Conservation (phyloP, 1,140 invertebrate species). For the Aphaenogaster ashmeadi region DNA sequence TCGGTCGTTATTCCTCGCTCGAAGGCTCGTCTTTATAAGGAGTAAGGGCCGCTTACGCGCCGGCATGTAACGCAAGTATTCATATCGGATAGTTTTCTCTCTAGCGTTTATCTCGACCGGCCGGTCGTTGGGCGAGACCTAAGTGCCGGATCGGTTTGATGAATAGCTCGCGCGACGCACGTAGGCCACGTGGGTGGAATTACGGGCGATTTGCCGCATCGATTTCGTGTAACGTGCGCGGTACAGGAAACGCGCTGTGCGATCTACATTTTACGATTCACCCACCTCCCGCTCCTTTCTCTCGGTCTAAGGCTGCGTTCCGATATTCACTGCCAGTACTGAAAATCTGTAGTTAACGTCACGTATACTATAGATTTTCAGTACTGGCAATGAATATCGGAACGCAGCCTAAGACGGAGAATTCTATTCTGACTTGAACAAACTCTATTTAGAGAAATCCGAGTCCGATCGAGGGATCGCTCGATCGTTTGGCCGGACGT, state of each 20-base stretch:
- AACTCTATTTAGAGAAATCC: constrained; percentile 20
- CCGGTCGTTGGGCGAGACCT: constrained; percentile 59
- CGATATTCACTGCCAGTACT: too few species aligned
- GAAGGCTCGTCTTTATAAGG: constrained; percentile 72
- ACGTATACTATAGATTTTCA: too few species aligned
- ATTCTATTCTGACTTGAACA: neutral
- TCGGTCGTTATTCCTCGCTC: constrained; percentile 42
- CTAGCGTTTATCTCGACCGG: constrained; percentile 56
- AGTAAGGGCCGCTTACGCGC: constrained; percentile 65
- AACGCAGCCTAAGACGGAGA: neutral
- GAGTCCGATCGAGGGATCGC: neutral
- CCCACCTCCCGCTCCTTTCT: neutral
- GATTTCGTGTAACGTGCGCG: constrained; percentile 20
- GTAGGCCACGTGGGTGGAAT: constrained; percentile 74
- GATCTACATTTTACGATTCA: constrained; percentile 61
- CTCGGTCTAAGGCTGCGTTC: neutral
- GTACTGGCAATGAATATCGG: too few species aligned
- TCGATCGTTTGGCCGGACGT: neutral
- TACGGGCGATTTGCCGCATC: constrained; percentile 62
- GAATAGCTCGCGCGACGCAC: constrained; percentile 68
- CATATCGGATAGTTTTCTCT: constrained; percentile 67
- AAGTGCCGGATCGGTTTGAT: constrained; percentile 70
- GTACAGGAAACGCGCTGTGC: constrained; percentile 40
- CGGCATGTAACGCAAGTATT: constrained; percentile 54
- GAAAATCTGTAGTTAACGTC: too few species aligned